A percentile compares a stretch with the other conserved stretches of the same genome.
Evolutionary conservation across 2,113 vertebrate genomes (phyloP).

Genomic region (Formicarius rufipectus): DNA sequence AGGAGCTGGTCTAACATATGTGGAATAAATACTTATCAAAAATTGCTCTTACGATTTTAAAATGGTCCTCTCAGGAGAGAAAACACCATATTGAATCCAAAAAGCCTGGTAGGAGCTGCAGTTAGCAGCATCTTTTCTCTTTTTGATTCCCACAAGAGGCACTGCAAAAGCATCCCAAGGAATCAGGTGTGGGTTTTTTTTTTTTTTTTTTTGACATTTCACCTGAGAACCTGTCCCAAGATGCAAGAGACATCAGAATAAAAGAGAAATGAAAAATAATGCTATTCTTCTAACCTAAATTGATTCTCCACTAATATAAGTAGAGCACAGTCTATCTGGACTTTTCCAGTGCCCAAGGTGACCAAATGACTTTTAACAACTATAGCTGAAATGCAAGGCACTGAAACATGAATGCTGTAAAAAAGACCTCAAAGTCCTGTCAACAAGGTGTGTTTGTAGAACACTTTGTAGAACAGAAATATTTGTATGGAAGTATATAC

Average conservation of each 20-base stretch:
- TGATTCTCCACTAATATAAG: not conserved
- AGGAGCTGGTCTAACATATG: conserved; percentile 8
- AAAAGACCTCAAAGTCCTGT: not conserved
- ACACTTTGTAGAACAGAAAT: too few species aligned
- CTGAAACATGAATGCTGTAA: not conserved
- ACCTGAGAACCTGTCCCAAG: not conserved
- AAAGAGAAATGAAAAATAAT: not conserved
- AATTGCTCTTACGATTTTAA: conserved; percentile 25
- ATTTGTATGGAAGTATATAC: not conserved
- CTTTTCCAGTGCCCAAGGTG: not conserved
- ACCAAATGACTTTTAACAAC: not conserved
- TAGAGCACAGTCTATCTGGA: not conserved
- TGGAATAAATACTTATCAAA: conserved; percentile 20
- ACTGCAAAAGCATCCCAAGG: not conserved
- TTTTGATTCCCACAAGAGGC: not conserved
- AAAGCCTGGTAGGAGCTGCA: not conserved
- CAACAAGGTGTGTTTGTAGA: not conserved
- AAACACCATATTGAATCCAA: not conserved
- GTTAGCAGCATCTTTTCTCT: not conserved
- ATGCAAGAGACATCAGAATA: not conserved
- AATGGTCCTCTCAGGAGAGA: not conserved
- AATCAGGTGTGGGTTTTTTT: not conserved
- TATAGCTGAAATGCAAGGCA: not conserved
- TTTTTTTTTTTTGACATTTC: not conserved
- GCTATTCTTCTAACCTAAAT: not conserved